Base-by-base conservation (phyloP, 2,888 invertebrate genomes). In the Diplolepis rosae region DNA sequence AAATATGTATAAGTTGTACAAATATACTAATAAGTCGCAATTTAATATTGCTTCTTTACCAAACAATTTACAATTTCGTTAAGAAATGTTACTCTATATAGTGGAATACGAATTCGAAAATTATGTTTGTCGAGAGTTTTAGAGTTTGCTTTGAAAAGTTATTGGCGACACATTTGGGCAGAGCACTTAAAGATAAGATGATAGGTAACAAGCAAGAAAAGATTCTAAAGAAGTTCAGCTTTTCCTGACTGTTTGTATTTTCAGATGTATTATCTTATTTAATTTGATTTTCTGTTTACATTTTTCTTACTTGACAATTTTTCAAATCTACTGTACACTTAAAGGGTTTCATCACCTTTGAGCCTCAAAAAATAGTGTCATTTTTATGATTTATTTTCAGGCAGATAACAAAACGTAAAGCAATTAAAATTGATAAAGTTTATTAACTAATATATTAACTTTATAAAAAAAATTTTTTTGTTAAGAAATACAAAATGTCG, bases 121-220 rank as follows among this genome's bases (percentile, higher is more conserved):
- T 39, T 39, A n/a, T 1, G 39, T 61, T 61, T 61, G 9, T 13
- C 1, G 13, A 61, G 39, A 24, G 39, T 27, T 61, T 39, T n/a
- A 39, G 39, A 39, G 39, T 61, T 39, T 39, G n/a, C 22, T 39
- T 61, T 61, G n/a, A 27, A 39, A 42, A 27, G 61, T 61, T 15
- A 48, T 48, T 18, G 9, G 54, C 4, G 39, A 61, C 22, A 35
- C 24, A 24, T 27, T 61, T 18, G 39, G 27, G 24, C 27, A 61
- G 24, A 61, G 61, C 39, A 61, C 61, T 61, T 61, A 39, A 42
- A n/a, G 13, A 22, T n/a, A 5, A 15, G 9, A 39, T 42, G 61
- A 61, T 61, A 39, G 24, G 24, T 24, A 22, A 39, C 30, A 56
- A n/a, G n/a, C n/a, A 61, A 61, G 35, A 24, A 39, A 39, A 61